A percentile compares a stretch with the other conserved stretches of the same genome.
These are phyloP conservation scores for Hemichromis elongatus DNA, from an alignment of 2,113 vertebrate species.

Conservation along the genomic window DNA sequence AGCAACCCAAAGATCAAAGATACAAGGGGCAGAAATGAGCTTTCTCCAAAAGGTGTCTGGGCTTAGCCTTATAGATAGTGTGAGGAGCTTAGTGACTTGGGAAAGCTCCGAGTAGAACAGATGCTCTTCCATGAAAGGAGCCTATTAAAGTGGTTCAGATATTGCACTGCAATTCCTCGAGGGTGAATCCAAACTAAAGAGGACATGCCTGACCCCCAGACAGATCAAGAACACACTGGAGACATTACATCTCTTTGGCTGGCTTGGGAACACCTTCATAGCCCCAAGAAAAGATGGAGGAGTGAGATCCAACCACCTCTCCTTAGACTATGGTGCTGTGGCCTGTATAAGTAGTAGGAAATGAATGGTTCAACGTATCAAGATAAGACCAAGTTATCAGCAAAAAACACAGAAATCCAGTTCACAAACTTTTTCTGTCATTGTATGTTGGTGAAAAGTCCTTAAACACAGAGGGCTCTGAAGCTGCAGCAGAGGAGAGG, in stretches of 20 bases:
- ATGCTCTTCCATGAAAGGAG: background rate
- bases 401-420: background rate
- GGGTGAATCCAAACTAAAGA: background rate
- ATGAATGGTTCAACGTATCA: background rate
- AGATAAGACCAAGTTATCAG: background rate
- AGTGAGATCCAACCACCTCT: background rate
- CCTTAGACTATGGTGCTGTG: background rate
- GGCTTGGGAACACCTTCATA: background rate
- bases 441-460: background rate
- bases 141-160: background rate
- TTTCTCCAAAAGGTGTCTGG: background rate
- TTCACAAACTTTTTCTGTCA: background rate
- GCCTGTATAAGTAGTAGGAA: background rate
- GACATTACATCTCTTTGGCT: background rate
- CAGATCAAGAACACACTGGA: background rate
- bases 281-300: background rate
- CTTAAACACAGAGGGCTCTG: background rate
- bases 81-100: background rate
- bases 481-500: background rate
- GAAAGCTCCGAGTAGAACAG: background rate
- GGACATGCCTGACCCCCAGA: background rate
- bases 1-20: background rate
- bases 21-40: background rate
- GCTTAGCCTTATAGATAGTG: background rate
- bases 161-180: background rate